A percentile compares a stretch with the other conserved stretches of the same genome.
Conservation (phyloP, 2,797 vertebrate species). For the Diplodus puntazzo region DNA sequence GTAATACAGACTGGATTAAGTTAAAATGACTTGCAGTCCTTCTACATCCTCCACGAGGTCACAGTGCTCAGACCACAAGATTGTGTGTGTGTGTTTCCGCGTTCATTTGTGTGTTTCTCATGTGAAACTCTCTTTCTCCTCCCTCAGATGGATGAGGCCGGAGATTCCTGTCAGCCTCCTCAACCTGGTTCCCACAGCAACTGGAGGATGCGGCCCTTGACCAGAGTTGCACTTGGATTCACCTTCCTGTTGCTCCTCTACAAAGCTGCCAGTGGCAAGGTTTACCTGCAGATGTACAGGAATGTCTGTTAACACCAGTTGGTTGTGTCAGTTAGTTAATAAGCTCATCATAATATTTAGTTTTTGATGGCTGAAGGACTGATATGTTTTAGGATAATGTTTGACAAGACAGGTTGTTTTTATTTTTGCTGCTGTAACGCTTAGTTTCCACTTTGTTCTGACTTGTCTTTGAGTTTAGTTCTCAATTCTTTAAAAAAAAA, state of each 20-base stretch:
- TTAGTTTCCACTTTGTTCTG: conserved; percentile 1
- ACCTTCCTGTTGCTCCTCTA: conserved; percentile 81
- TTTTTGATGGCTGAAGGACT: not conserved
- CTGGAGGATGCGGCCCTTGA: conserved; percentile 72
- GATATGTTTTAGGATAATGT: conserved; percentile 4
- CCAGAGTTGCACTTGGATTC: conserved; percentile 81
- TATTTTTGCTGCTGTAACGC: conserved; percentile 1
- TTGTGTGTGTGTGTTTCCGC: not conserved
- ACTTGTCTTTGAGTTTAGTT: conserved; percentile 17
- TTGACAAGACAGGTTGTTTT: not conserved
- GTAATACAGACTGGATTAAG: conserved; percentile 42
- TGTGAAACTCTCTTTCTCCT: conserved; percentile 54
- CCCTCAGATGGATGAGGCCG: conserved; percentile 81
- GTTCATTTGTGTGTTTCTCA: conserved; percentile 15
- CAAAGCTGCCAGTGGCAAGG: conserved; percentile 41
- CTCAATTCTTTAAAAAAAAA: not conserved
- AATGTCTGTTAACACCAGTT: not conserved
- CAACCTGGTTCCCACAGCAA: conserved; percentile 58
- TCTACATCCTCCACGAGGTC: conserved; percentile 35
- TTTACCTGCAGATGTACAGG: conserved; percentile 28
- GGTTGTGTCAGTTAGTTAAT: not conserved
- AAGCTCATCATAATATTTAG: not conserved
- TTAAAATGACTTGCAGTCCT: conserved; percentile 3
- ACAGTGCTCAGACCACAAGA: not conserved
- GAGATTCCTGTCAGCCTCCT: conserved; percentile 80